phyloP scores from a whole-genome alignment of 2,888 invertebrate genomes.

The Hemaris fuciformis region DNA sequence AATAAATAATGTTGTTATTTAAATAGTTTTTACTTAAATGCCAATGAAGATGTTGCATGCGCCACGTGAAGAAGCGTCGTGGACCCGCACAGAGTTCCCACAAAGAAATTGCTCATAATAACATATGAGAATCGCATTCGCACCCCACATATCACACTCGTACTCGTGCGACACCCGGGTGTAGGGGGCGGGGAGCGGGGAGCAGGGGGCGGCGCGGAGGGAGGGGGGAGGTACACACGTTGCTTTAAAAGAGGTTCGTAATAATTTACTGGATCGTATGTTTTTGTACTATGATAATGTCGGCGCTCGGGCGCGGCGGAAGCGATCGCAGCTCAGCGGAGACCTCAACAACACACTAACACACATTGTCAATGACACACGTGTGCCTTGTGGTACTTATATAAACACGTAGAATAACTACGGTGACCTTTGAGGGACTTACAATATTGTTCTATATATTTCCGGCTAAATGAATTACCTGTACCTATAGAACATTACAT shows the following conservation, averaged over 20 bases:
- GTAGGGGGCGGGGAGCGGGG: background rate
- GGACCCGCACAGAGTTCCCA: background rate
- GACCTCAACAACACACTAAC: background rate
- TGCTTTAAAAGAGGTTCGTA: background rate
- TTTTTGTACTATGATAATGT: constrained; percentile 7
- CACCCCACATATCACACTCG: background rate
- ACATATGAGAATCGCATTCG: background rate
- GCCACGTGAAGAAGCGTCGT: too few relatives aligned
- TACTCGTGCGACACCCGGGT: background rate
- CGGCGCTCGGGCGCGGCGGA: background rate
- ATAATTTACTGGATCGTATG: background rate
- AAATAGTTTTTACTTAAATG: too few relatives aligned
- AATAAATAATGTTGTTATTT: too few relatives aligned
- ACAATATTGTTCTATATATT: too few relatives aligned
- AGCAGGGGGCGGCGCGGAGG: background rate
- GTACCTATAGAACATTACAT: too few relatives aligned
- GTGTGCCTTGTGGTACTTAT: too few relatives aligned
- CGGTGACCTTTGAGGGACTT: too few relatives aligned
- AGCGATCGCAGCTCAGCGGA: background rate
- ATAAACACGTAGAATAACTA: too few relatives aligned
- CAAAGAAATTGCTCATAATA: background rate
- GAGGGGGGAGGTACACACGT: background rate
- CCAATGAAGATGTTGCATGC: too few relatives aligned
- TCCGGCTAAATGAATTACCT: too few relatives aligned
- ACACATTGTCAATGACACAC: background rate